Evolutionary conservation across 2,888 invertebrate species (phyloP).

Genomic region (Frankliniella fusca): DNA sequence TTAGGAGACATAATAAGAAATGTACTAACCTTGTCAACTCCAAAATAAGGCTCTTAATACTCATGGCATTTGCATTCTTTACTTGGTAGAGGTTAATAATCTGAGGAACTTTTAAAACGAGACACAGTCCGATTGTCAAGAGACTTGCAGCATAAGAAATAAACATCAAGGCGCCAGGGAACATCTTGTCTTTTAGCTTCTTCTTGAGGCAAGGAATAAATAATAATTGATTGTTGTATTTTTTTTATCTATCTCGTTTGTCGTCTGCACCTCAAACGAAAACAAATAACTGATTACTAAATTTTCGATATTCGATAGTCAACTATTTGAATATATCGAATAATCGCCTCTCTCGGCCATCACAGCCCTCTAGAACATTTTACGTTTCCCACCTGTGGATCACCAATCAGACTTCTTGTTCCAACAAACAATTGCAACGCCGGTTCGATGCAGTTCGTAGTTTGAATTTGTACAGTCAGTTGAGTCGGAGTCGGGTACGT

Average conservation of each 20-base stretch:
- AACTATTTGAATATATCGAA: too few relatives aligned
- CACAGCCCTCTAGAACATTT: too few relatives aligned
- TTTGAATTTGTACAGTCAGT: too few relatives aligned
- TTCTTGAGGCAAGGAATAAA: neutral
- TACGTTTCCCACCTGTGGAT: too few relatives aligned
- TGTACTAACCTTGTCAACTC: slow-evolving; percentile 63
- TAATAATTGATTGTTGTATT: neutral
- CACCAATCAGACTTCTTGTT: too few relatives aligned
- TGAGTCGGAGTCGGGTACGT: too few relatives aligned
- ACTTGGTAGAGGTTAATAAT: slow-evolving; percentile 62
- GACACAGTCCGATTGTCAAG: slow-evolving; percentile 71
- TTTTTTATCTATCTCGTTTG: neutral
- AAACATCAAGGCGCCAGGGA: slow-evolving; percentile 33
- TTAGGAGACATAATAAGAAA: slow-evolving; percentile 37
- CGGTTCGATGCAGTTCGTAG: too few relatives aligned
- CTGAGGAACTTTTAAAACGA: slow-evolving; percentile 78
- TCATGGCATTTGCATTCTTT: slow-evolving; percentile 66
- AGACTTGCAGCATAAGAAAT: slow-evolving; percentile 61
- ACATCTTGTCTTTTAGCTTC: neutral
- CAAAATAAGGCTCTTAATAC: slow-evolving; percentile 60
- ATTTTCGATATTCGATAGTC: too few relatives aligned
- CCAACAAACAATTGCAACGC: too few relatives aligned
- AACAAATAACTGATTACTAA: neutral
- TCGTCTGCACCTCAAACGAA: neutral
- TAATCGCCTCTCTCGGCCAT: too few relatives aligned